Percentiles rank a stretch among this genome's conserved stretches.
phyloP scores from a whole-genome alignment of 2,888 invertebrate species.

The Euproctis similis region DNA sequence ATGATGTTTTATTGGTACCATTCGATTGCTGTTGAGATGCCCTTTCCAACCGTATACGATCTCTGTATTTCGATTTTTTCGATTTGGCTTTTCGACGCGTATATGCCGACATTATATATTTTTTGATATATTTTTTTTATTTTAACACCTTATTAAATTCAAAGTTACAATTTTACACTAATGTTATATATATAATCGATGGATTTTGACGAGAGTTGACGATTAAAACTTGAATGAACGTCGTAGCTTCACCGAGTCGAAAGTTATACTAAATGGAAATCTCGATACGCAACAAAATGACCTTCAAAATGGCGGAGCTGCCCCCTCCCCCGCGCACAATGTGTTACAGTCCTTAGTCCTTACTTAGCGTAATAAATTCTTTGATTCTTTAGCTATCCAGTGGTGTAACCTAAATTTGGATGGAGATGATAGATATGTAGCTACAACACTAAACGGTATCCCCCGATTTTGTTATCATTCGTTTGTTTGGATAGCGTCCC shows the following conservation, averaged over 20 bases:
- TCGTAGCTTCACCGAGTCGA: slow-evolving; percentile 3
- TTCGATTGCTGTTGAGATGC: no score
- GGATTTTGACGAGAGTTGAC: slow-evolving; percentile 3
- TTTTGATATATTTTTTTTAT: no score
- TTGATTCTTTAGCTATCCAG: slow-evolving; percentile 5
- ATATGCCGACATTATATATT: no score
- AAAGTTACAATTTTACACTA: no score
- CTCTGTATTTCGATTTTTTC: no score
- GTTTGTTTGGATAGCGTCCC: not conserved
- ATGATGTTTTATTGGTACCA: no score
- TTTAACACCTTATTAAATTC: no score
- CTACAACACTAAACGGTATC: not conserved
- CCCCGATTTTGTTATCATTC: not conserved
- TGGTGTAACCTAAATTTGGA: slow-evolving; percentile 1
- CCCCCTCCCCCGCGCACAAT: slow-evolving; percentile 4
- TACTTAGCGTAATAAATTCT: slow-evolving; percentile 3
- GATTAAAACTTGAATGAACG: slow-evolving; percentile 1
- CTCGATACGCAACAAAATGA: slow-evolving; percentile 1
- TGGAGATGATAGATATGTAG: slow-evolving; percentile 1
- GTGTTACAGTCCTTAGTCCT: slow-evolving; percentile 3
- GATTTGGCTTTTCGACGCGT: no score
- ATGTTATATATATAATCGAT: slow-evolving; percentile 4
- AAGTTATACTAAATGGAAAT: not conserved
- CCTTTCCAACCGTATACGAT: no score
- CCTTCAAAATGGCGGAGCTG: slow-evolving; percentile 3